Evolutionary conservation across 1,140 invertebrate species (phyloP), one percentile per base, ranked within the genome.

Genomic region (Nasonia vitripennis): DNA sequence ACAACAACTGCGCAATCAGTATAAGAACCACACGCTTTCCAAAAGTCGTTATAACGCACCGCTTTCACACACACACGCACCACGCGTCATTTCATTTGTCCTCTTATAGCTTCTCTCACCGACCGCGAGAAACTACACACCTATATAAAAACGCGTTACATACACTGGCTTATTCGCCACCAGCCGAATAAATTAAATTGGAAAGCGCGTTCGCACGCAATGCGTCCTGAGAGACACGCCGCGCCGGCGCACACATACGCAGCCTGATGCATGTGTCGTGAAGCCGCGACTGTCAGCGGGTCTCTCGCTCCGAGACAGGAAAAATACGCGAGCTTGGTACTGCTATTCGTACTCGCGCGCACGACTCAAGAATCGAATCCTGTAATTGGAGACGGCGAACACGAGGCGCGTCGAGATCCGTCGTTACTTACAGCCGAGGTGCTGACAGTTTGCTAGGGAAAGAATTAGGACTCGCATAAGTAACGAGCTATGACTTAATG

Each of bases 181-280:
- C 89, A 90, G 85, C 87, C 87, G 89, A 88, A 90, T 92, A 91
- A 90, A 91, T 91, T 90, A 89, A 91, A 91, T 90, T 89, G 90
- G 87, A 89, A 89, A 90, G 84, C 68, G 87, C 68, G 71, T 87
- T 87, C 86, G 86, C 86, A 78, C 86, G 86, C 78, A 84, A 86
- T 83, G 71, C 78, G 62, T 84, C 78, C 67, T 73, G 75, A 31
- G 4, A 62, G 48, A 27, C 7, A 31, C 2, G n/a, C 31, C 11
- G 20, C 9, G n/a, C 31, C 2, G 20, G 12, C 2, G 75, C 31
- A 27, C 31, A 62, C 78, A 62, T 6, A 68, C 17, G 41, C 55
- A 62, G 9, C 48, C 37, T 81, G 67, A 81, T 81, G 34, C 68
- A 51, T 41, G 67, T 45, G 79, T 71, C 68, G 45, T 78, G 75